Base-by-base conservation (phyloP, 2,888 invertebrate species). In the Limnephilus rhombicus region DNA sequence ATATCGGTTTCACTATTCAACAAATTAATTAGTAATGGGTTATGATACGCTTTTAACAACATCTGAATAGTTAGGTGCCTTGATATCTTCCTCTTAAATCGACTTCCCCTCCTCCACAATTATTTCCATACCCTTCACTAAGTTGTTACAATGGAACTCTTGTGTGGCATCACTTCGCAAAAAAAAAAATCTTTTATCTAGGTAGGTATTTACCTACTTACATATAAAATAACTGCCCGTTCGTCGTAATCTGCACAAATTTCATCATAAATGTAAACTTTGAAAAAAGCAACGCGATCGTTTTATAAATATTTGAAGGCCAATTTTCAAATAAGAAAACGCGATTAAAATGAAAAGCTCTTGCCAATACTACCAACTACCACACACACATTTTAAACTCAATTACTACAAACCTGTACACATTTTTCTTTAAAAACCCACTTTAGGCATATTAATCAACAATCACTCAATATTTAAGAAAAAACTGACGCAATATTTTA, bases 401-500 rank as follows among this genome's bases (percentile, higher is more conserved):
- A 68, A n/a, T 68, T 68, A 68, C 24, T 18, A 68, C 7, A 68
- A 68, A 68, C 24, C 7, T 18, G 5, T 4, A 24, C 18, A 68
- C 18, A 68, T 0, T 24, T 4, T 68, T 18, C 4, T 1, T 24
- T 18, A 68, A 4, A 68, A 68, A 24, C 0, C 53, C 2, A 24
- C 68, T 68, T 24, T 68, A 24, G 68, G 68, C 9, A 68, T n/a
- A n/a, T 18, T 68, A 68, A 68, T n/a, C n/a, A n/a, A n/a, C n/a
- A n/a, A n/a, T 5, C 9, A 1, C 68, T 24, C 5, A 68, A 24
- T 68, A 7, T 18, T 24, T 31, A 1, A 18, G 24, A 68, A 68
- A 37, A 29, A 86, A 37, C 37, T 86, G 86, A 86, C 49, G 86
- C 86, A 86, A 86, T 86, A 29, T 86, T 86, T 29, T 11, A 86